Evolutionary conservation across 2,797 vertebrate species (phyloP), one percentile per base, ranked within the genome.

Genomic region (Sardinella longiceps): DNA sequence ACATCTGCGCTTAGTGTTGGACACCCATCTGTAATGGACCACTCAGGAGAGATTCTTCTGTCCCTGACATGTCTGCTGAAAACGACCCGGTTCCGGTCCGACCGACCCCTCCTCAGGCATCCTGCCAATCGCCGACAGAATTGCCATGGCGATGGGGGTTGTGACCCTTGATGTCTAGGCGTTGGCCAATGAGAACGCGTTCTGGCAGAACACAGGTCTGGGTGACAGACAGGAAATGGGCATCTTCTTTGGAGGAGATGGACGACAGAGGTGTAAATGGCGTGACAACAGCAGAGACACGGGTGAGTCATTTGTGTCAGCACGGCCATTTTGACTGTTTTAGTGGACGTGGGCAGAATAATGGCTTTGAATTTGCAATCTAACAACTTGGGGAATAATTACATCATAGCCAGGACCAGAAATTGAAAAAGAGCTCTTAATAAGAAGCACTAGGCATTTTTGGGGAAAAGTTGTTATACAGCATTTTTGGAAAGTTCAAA

Each of bases 241-340:
- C 70, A 43, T 39, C 70, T 18, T 77, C 33, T 43, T 77, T 5
- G 37, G 37, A 77, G 70, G 33, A 43, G 70, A 77, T 77, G 70
- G 70, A 77, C 33, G 37, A 77, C 18, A 15, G 7, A 23, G 18
- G 37, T 43, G 37, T 23, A 43, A 77, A 77, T 77, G 70, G 70
- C 33, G 10, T 43, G 37, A 23, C 33, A 43, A 77, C 37, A 77
- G 70, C 33, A 10, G 70, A 77, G 70, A 37, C 70, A 77, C 15
- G 70, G 37, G 33, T 23, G 70, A 43, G 70, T 23, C 70, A 77
- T 77, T 43, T 77, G 70, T 43, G 70, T 77, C 70, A 77, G 33
- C 14, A 1, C 6, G 18, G 70, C 33, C 70, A 43, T 77, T 77
- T 77, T 74, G 66, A 30, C 12, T 39, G 18, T 30, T 74, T 74